Conservation (phyloP, 2,113 vertebrate genomes). For the Rallus limicola region DNA sequence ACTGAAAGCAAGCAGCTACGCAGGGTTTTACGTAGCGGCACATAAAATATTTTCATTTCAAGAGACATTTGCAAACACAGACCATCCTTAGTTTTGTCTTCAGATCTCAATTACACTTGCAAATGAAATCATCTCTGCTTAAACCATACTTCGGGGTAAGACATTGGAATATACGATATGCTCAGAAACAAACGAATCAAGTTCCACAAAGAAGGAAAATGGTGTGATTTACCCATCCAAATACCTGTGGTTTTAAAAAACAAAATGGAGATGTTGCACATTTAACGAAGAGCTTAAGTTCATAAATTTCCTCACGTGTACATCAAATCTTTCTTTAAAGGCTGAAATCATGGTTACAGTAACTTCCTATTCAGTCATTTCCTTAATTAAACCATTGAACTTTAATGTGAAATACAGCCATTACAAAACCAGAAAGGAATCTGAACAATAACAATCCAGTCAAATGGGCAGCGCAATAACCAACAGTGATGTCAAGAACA, state of each 20-base stretch:
- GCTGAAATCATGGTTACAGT: slow-evolving; percentile 58
- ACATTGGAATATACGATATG: background rate
- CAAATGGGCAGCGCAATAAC: slow-evolving; percentile 5
- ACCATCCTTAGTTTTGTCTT: background rate
- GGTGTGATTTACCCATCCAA: background rate
- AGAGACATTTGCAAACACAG: background rate
- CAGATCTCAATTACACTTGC: background rate
- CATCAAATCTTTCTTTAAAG: slow-evolving; percentile 62
- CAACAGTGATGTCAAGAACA: slow-evolving; percentile 31
- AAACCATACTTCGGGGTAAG: background rate
- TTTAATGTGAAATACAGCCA: slow-evolving; percentile 67
- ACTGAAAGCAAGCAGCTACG: slow-evolving; percentile 35
- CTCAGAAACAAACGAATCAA: background rate
- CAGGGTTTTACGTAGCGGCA: background rate
- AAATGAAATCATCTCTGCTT: slow-evolving; percentile 6
- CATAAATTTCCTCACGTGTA: slow-evolving; percentile 29
- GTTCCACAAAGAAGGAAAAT: background rate
- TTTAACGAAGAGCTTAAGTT: slow-evolving; percentile 25
- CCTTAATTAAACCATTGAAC: slow-evolving; percentile 71
- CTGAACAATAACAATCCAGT: slow-evolving; percentile 57
- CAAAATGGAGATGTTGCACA: background rate
- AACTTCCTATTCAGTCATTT: slow-evolving; percentile 77
- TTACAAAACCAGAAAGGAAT: slow-evolving; percentile 67
- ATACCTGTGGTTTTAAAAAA: background rate
- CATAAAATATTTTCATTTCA: background rate